Conservation (phyloP, 1,140 invertebrate species). For the Zaprionus ornatus region DNA sequence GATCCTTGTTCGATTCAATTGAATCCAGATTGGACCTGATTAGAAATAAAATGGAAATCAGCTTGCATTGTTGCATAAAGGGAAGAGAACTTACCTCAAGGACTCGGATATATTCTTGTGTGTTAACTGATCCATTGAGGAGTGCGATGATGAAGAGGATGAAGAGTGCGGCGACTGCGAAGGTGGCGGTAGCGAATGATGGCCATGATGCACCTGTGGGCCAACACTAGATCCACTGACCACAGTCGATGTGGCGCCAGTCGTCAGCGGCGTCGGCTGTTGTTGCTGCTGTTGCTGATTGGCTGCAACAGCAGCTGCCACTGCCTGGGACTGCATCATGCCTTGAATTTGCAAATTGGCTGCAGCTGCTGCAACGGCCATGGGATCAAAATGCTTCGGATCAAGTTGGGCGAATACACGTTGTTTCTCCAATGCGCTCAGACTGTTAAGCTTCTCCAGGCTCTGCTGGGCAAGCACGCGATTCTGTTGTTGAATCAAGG, state of each 20-base stretch:
- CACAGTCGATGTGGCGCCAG: constrained; percentile 29
- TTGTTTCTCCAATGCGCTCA: constrained; percentile 85
- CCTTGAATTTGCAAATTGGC: constrained; percentile 80
- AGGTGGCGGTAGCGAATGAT: constrained; percentile 72
- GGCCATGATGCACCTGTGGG: constrained; percentile 56
- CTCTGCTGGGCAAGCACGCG: constrained; percentile 86
- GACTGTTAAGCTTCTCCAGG: constrained; percentile 85
- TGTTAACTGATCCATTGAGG: constrained; percentile 66
- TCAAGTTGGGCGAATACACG: constrained; percentile 84
- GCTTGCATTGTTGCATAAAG: not conserved
- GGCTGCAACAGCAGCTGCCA: constrained; percentile 71
- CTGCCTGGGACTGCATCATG: constrained; percentile 74
- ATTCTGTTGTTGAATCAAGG: constrained; percentile 86
- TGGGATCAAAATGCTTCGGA: constrained; percentile 83
- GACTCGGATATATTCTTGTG: constrained; percentile 74
- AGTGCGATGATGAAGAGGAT: constrained; percentile 80
- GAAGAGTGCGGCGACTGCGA: constrained; percentile 77
- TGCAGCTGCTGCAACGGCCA: constrained; percentile 78
- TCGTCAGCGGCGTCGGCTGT: constrained; percentile 30
- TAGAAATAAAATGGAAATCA: not conserved
- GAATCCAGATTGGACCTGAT: constrained; percentile 77
- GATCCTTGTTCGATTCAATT: constrained; percentile 87
- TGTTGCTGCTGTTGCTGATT: constrained; percentile 57
- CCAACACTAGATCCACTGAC: constrained; percentile 19
- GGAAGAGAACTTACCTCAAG: constrained; percentile 58